phyloP scores from a whole-genome alignment of 2,797 vertebrate species.

The Threskiornis aethiopicus region DNA sequence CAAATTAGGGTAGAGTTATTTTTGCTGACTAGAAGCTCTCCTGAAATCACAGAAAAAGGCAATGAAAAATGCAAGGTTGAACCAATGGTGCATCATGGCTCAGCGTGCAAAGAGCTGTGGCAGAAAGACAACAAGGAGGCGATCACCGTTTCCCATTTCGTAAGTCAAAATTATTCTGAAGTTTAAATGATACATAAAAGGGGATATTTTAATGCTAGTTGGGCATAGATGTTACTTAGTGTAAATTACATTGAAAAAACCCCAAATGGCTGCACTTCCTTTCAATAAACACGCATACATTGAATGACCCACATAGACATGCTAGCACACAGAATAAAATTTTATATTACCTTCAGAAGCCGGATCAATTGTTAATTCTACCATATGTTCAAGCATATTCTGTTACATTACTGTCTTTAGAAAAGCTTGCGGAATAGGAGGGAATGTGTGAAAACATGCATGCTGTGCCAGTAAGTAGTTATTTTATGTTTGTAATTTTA shows the following conservation, averaged over 20 bases:
- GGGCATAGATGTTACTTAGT: not conserved
- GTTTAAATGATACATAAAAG: not conserved
- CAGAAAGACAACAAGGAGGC: not conserved
- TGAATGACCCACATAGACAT: not conserved
- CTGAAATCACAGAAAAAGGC: not conserved
- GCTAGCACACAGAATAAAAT: not conserved
- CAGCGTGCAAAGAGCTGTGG: not conserved
- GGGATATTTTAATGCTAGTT: not conserved
- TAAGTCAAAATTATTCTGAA: not conserved
- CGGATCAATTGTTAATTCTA: constrained; percentile 26
- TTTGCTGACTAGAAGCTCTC: constrained; percentile 21
- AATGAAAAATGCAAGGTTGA: not conserved
- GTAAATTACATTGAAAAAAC: not conserved
- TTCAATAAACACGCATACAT: not conserved
- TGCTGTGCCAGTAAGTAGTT: constrained; percentile 62
- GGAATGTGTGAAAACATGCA: constrained; percentile 60
- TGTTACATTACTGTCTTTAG: constrained; percentile 16
- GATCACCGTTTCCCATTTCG: not conserved
- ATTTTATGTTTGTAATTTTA: constrained; percentile 65
- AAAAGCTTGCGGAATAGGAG: not conserved
- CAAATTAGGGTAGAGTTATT: constrained; percentile 2
- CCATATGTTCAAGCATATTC: constrained; percentile 55
- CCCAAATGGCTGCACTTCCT: not conserved
- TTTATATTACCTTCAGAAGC: not conserved
- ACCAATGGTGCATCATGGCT: not conserved